These are phyloP conservation scores for Picathartes gymnocephalus DNA, from an alignment of 2,113 vertebrate genomes.

Conservation along the genomic window DNA sequence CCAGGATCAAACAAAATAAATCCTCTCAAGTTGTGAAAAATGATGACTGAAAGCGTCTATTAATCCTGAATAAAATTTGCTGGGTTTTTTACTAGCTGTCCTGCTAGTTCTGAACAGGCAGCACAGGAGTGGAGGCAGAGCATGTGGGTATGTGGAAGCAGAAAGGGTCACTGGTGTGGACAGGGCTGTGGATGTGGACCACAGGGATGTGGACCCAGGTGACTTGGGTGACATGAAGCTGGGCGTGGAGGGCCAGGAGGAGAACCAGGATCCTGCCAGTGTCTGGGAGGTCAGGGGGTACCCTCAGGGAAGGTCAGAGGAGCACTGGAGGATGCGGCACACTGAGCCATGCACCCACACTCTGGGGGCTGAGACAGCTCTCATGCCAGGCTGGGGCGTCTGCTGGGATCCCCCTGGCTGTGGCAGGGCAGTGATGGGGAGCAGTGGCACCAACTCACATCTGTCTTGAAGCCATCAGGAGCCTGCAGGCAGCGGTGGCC, in stretches of 20 bases:
- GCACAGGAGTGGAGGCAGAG: not conserved
- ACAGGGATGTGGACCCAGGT: accelerated
- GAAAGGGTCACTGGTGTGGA: accelerated
- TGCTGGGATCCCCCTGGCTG: accelerated
- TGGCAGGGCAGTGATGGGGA: accelerated
- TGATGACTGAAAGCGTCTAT: not conserved
- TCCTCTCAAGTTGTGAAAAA: constrained; percentile 23
- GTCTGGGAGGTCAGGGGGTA: accelerated
- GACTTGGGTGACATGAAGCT: not conserved
- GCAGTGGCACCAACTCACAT: accelerated
- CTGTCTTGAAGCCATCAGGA: not conserved
- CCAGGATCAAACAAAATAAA: constrained; percentile 17
- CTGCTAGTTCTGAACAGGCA: not conserved
- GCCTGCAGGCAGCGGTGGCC: not conserved
- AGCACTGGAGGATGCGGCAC: accelerated
- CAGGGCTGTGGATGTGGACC: not conserved
- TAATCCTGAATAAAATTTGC: not conserved
- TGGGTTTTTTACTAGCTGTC: not conserved
- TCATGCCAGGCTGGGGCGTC: accelerated
- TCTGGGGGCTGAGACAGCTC: not conserved
- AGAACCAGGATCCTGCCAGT: not conserved
- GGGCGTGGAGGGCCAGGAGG: not conserved
- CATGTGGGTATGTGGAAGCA: not conserved
- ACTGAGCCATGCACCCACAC: accelerated
- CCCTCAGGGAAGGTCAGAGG: not conserved